A percentile compares a stretch with the other conserved stretches of the same genome.
phyloP scores from a whole-genome alignment of 2,888 invertebrate species.

The Cyclophora albipunctata region DNA sequence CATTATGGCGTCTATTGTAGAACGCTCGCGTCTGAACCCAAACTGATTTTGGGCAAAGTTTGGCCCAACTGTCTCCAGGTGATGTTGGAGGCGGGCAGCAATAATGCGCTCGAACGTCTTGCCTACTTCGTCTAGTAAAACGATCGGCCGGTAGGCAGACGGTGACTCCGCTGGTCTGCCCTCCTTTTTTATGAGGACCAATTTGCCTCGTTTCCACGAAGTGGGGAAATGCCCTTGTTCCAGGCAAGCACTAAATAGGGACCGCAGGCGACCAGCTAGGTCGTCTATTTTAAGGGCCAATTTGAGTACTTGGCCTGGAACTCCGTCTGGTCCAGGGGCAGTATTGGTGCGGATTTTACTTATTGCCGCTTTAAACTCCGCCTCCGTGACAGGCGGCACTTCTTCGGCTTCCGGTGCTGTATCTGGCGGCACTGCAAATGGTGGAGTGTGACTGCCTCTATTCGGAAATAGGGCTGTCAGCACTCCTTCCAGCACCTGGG shows the following conservation, averaged over 20 bases:
- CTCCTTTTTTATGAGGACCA: conserved; percentile 6
- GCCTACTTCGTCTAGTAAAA: conserved; percentile 8
- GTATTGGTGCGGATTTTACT: background rate
- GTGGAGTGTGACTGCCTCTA: no score
- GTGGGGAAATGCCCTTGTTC: background rate
- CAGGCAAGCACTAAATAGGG: conserved; percentile 4
- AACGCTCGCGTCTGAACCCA: background rate
- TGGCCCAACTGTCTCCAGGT: background rate
- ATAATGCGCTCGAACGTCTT: conserved; percentile 2
- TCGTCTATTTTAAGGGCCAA: background rate
- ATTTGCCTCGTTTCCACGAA: conserved; percentile 2
- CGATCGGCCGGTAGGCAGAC: conserved; percentile 9
- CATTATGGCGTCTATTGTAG: background rate
- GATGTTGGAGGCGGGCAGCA: background rate
- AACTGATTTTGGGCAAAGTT: background rate
- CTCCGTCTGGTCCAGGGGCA: background rate
- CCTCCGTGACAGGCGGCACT: background rate
- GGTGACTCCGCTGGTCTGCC: conserved; percentile 3
- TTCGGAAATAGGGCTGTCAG: no score
- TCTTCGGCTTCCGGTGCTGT: background rate
- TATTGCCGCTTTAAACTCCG: background rate
- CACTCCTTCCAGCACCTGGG: no score
- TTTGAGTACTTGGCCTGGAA: background rate
- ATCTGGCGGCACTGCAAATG: no score
- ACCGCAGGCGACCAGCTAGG: background rate